phyloP scores from a whole-genome alignment of 2,888 invertebrate genomes.

The Lepidocyrtoides sp. region DNA sequence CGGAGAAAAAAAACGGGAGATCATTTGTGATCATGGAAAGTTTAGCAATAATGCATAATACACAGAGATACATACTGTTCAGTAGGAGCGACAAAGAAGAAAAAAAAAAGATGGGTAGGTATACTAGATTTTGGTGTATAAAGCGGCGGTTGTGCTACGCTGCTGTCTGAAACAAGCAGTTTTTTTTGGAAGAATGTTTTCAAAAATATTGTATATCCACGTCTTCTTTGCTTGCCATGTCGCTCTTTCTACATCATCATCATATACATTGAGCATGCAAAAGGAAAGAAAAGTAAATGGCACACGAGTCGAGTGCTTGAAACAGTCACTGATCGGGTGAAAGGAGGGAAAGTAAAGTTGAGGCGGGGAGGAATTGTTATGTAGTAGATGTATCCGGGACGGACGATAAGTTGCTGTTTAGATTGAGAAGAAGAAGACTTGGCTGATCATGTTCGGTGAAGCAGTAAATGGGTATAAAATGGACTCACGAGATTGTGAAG shows the following conservation, averaged over 20 bases:
- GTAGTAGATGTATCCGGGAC: constrained; percentile 75
- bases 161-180: background rate
- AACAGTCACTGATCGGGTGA: constrained; percentile 37
- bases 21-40: constrained; percentile 72
- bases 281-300: constrained; percentile 64
- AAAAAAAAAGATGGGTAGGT: too few species aligned
- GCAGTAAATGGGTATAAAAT: constrained; percentile 81
- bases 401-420: constrained; percentile 78
- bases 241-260: too few species aligned
- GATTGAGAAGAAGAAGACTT: constrained; percentile 79
- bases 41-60: constrained; percentile 48
- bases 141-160: too few species aligned
- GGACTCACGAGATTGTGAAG: constrained; percentile 64
- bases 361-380: constrained; percentile 75
- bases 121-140: too few species aligned
- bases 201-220: background rate
- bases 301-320: constrained; percentile 17
- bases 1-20: constrained; percentile 54
- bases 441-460: constrained; percentile 80
- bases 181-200: background rate
- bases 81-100: too few species aligned
- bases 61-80: background rate
- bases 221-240: background rate
- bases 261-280: too few species aligned
- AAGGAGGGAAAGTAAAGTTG: constrained; percentile 55